These are phyloP conservation scores for Idaea biselata DNA, from an alignment of 2,888 invertebrate genomes.

Conservation along the genomic window DNA sequence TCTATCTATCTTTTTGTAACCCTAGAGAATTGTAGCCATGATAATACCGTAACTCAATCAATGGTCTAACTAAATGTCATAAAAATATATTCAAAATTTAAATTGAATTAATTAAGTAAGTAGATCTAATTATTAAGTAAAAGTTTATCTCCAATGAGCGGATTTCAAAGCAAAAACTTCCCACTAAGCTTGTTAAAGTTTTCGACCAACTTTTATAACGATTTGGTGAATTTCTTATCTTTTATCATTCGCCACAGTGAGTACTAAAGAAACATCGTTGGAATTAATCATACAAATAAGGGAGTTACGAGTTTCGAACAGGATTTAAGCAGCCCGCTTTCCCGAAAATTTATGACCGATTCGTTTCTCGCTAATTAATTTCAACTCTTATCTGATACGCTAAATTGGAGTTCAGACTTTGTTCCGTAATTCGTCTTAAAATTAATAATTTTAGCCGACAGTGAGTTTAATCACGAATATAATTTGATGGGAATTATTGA, in stretches of 20 bases:
- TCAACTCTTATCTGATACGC: conserved; percentile 59
- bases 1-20: too few species aligned
- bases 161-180: conserved; percentile 24
- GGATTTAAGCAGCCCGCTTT: conserved; percentile 45
- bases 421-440: conserved; percentile 47
- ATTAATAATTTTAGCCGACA: conserved; percentile 38
- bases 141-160: conserved; percentile 9
- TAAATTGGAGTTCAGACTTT: conserved; percentile 59
- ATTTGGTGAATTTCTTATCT: conserved; percentile 19
- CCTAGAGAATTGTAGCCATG: too few species aligned
- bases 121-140: conserved; percentile 11
- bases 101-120: too few species aligned
- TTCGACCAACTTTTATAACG: conserved; percentile 16
- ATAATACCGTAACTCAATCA: too few species aligned
- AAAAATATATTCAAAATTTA: too few species aligned
- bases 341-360: conserved; percentile 56
- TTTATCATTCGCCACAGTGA: conserved; percentile 10
- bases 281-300: conserved; percentile 38
- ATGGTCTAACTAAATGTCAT: too few species aligned
- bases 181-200: conserved; percentile 13
- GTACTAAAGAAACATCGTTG: conserved; percentile 30
- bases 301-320: conserved; percentile 35
- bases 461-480: conserved; percentile 29
- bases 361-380: conserved; percentile 64
- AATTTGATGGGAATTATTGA: conserved; percentile 23